Evolutionary conservation across 1,140 invertebrate species (phyloP).

Genomic region (Eufriesea mexicana): DNA sequence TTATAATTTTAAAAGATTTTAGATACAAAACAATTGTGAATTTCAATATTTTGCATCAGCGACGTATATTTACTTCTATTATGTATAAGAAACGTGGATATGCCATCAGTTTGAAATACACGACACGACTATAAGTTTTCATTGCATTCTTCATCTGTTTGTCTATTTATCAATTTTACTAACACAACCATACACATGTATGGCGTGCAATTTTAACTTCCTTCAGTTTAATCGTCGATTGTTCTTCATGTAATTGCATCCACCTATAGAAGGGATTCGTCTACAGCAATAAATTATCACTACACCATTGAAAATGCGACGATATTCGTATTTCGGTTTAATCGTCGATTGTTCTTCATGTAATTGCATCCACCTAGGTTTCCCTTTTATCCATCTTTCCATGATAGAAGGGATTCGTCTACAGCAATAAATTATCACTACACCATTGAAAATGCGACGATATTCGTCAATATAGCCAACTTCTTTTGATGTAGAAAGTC

Average conservation of each 20-base stretch:
- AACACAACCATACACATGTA: background rate
- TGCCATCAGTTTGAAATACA: background rate
- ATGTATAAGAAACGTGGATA: background rate
- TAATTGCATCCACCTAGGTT: background rate
- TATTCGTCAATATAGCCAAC: no score
- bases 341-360: no score
- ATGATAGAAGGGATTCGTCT: no score
- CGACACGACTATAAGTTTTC: background rate
- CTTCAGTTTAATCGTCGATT: background rate
- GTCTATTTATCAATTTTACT: background rate
- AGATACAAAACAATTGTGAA: no score
- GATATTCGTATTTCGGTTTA: no score
- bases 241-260: background rate
- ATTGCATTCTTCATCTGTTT: background rate
- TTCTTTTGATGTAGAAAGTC: background rate
- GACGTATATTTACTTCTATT: no score
- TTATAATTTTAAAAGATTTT: background rate
- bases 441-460: no score
- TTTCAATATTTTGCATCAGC: no score
- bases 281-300: background rate
- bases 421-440: background rate
- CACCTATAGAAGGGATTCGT: no score
- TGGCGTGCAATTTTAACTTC: background rate
- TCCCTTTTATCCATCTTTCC: background rate
- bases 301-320: no score